Evolutionary conservation across 2,113 vertebrate genomes (phyloP).

Genomic region (Lamprotornis superbus): DNA sequence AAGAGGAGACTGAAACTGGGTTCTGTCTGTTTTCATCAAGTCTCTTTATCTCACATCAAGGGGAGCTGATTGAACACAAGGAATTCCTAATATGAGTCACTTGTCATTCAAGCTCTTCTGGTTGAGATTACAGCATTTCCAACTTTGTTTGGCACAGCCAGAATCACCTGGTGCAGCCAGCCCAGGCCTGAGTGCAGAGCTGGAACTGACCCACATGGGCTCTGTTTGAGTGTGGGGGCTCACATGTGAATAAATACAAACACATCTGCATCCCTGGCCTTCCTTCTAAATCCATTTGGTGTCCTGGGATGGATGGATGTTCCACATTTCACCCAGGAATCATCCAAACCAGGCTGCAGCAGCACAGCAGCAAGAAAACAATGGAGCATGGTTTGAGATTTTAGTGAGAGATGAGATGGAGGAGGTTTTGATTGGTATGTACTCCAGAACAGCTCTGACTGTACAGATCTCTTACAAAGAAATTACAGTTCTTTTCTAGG

Average conservation of each 20-base stretch:
- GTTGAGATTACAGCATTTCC: neutral
- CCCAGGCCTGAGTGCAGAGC: neutral
- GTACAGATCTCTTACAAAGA: neutral
- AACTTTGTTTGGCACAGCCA: neutral
- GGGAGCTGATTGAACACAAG: conserved; percentile 51
- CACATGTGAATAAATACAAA: neutral
- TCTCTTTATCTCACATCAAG: conserved; percentile 58
- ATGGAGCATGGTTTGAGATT: neutral
- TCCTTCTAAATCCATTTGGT: neutral
- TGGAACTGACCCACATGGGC: neutral
- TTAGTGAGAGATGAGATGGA: neutral
- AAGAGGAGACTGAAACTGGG: conserved; percentile 4
- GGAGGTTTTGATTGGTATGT: neutral
- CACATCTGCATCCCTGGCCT: neutral
- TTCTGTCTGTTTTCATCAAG: conserved; percentile 54
- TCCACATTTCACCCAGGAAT: neutral
- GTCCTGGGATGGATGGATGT: neutral
- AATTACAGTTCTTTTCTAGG: neutral
- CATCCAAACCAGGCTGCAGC: neutral
- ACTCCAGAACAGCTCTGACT: neutral
- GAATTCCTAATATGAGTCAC: conserved; percentile 57
- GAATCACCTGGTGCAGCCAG: neutral
- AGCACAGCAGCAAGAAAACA: neutral
- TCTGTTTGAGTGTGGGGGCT: neutral
- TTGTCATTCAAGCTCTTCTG: conserved; percentile 44